Evolutionary conservation across 2,113 vertebrate genomes (phyloP).

Genomic region (Dasyprocta punctata): DNA sequence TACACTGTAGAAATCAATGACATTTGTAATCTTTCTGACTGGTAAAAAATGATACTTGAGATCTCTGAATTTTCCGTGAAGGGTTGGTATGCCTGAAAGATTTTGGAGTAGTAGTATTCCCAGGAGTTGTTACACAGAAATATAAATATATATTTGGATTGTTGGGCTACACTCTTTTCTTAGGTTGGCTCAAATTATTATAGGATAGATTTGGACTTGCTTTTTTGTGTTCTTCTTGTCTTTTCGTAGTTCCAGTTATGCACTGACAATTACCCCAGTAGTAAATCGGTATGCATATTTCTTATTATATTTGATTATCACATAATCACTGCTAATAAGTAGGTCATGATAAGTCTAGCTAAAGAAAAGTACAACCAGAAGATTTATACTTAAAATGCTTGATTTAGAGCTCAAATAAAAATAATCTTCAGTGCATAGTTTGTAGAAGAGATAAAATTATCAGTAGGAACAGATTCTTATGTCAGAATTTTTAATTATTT

Average conservation of each 20-base stretch:
- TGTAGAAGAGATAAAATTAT: neutral
- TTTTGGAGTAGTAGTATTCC: neutral
- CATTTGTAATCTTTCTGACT: neutral
- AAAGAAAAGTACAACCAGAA: neutral
- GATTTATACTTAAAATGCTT: neutral
- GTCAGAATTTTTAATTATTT: neutral
- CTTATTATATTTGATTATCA: neutral
- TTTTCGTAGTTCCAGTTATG: neutral
- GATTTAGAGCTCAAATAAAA: neutral
- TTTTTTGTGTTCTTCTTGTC: neutral
- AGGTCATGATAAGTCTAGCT: conserved; percentile 22
- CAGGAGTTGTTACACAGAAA: neutral
- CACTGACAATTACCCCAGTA: neutral
- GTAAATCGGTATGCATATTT: neutral
- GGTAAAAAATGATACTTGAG: neutral
- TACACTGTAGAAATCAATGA: neutral
- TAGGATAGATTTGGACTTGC: neutral
- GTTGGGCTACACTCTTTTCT: neutral
- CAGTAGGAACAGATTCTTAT: neutral
- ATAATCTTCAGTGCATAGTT: neutral
- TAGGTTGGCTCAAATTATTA: neutral
- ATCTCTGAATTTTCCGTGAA: neutral
- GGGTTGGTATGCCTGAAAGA: neutral
- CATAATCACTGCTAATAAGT: neutral
- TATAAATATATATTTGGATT: neutral